Conservation (phyloP, 1,140 invertebrate genomes). For the Bombus ignitus region DNA sequence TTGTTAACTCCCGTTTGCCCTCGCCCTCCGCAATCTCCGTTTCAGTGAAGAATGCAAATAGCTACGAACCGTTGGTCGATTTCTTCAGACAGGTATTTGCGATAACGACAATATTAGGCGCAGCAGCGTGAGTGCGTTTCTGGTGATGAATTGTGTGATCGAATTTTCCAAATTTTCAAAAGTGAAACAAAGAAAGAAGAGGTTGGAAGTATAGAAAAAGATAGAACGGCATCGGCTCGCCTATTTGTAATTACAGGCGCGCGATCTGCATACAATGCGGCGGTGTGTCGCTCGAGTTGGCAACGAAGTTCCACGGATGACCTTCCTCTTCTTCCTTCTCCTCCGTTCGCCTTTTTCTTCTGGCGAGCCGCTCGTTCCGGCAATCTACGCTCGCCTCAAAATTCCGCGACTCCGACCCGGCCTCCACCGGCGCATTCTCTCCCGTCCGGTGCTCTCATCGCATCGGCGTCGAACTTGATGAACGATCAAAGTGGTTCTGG, state of each 20-base stretch:
- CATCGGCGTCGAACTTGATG: conserved; percentile 23
- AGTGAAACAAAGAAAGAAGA: no score
- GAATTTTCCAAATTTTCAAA: neutral
- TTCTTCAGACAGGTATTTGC: no score
- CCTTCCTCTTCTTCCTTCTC: conserved; percentile 55
- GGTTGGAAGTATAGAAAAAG: neutral
- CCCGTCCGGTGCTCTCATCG: conserved; percentile 9
- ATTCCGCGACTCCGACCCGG: conserved; percentile 29
- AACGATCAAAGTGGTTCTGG: conserved; percentile 10
- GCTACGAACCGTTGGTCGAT: neutral
- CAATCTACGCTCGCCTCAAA: conserved; percentile 38
- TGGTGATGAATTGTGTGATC: fast-evolving
- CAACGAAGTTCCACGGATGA: conserved; percentile 59
- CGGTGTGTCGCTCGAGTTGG: conserved; percentile 61
- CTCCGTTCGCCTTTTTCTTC: conserved; percentile 45
- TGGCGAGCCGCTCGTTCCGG: conserved; percentile 47
- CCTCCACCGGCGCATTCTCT: conserved; percentile 19
- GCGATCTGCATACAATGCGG: conserved; percentile 74
- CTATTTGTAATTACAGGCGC: conserved; percentile 68
- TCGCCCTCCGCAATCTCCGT: neutral
- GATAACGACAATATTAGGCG: no score
- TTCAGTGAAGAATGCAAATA: neutral
- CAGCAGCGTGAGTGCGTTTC: no score
- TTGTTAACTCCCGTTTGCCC: neutral
- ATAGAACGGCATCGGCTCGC: conserved; percentile 36